These are phyloP conservation scores for Megaustenia siamemsis DNA, from an alignment of 2,888 invertebrate species.

Conservation along the genomic window DNA sequence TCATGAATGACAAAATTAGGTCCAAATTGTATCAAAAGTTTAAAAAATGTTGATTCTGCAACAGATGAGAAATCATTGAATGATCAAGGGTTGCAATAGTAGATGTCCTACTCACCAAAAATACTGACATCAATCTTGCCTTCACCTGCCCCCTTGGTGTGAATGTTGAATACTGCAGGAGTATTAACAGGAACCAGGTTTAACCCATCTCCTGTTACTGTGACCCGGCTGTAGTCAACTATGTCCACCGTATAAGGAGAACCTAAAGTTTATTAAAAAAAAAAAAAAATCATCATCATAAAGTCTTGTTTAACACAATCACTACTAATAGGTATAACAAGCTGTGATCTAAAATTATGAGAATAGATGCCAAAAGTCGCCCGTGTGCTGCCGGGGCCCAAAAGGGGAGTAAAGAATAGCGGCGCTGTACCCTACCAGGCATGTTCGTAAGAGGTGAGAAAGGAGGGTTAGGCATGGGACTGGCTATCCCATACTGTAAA, in stretches of 20 bases:
- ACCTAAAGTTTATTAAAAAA: too few relatives aligned
- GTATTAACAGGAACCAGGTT: constrained; percentile 84
- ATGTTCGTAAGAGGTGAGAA: too few relatives aligned
- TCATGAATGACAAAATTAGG: not conserved
- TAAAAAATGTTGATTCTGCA: not conserved
- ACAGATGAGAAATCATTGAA: not conserved
- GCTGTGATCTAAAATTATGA: too few relatives aligned
- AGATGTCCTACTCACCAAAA: constrained; percentile 66
- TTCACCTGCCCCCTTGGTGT: constrained; percentile 88
- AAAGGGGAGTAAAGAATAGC: too few relatives aligned
- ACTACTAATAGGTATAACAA: too few relatives aligned
- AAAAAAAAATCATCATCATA: not conserved
- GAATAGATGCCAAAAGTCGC: too few relatives aligned
- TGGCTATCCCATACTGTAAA: too few relatives aligned
- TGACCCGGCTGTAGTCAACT: constrained; percentile 83
- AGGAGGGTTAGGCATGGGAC: too few relatives aligned
- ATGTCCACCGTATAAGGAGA: constrained; percentile 79
- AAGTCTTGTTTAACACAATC: not conserved
- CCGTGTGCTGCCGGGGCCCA: too few relatives aligned
- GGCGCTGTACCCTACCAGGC: too few relatives aligned
- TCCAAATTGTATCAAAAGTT: not conserved
- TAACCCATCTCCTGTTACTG: constrained; percentile 84
- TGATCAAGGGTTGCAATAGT: not conserved
- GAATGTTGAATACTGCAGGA: constrained; percentile 83
- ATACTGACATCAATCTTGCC: constrained; percentile 95